Evolutionary conservation across 2,797 vertebrate genomes (phyloP).

Genomic region (Nasua narica): DNA sequence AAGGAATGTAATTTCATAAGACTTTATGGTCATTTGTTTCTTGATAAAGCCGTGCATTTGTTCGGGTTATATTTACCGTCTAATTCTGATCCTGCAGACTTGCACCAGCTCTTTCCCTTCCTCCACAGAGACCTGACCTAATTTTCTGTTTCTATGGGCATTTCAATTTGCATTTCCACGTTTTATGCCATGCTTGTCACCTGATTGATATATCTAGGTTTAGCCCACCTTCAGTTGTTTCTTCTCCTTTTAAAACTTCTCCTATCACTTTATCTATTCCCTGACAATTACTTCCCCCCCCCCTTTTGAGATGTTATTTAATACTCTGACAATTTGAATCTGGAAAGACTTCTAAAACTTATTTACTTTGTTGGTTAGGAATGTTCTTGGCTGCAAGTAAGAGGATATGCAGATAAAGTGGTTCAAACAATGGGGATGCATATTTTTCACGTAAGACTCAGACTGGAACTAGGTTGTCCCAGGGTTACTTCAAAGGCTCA

Average conservation of each 20-base stretch:
- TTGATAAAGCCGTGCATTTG: slow-evolving; percentile 3
- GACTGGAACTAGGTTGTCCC: neutral
- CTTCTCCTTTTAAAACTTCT: neutral
- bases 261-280: neutral
- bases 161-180: slow-evolving; percentile 36
- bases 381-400: slow-evolving; percentile 55
- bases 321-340: neutral
- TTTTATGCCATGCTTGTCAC: slow-evolving; percentile 11
- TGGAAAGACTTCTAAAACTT: neutral
- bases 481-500: neutral
- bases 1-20: slow-evolving; percentile 47
- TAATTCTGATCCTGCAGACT: neutral
- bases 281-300: neutral
- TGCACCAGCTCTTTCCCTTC: neutral
- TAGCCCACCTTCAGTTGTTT: slow-evolving; percentile 25
- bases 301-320: neutral
- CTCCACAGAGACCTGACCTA: slow-evolving; percentile 40
- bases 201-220: slow-evolving; percentile 17
- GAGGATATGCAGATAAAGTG: neutral
- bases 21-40: slow-evolving; percentile 35
- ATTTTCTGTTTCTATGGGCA: slow-evolving; percentile 43
- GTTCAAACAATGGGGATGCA: neutral
- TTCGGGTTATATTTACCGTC: neutral
- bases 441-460: neutral
- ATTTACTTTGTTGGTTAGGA: slow-evolving; percentile 9